Evolutionary conservation across 2,797 vertebrate species (phyloP).

Genomic region (Acanthis flammea): DNA sequence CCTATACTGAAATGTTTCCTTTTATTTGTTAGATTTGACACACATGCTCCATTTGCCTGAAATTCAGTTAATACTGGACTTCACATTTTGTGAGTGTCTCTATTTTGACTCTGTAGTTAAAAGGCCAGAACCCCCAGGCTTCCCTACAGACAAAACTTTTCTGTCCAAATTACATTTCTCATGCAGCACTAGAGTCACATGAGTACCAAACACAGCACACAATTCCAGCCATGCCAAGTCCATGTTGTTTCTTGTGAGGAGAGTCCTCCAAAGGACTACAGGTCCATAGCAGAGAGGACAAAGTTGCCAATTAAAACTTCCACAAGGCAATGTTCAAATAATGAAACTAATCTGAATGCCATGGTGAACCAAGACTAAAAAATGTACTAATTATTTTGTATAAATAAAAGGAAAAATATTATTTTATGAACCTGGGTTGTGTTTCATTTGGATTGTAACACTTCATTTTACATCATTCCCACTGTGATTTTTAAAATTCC

Average conservation of each 20-base stretch:
- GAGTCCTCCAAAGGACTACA: not conserved
- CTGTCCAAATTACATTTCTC: not conserved
- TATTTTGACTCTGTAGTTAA: not conserved
- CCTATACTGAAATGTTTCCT: not conserved
- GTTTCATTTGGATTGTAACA: not conserved
- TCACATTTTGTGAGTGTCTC: not conserved
- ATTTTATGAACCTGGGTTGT: not conserved
- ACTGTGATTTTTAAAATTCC: not conserved
- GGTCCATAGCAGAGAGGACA: not conserved
- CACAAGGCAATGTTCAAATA: not conserved
- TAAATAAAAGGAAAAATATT: not conserved
- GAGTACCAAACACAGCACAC: not conserved
- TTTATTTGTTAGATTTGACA: constrained; percentile 1
- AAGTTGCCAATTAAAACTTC: not conserved
- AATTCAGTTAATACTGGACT: not conserved
- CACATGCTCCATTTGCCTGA: not conserved
- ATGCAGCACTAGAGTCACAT: not conserved
- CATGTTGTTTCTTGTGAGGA: not conserved
- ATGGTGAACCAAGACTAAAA: not conserved
- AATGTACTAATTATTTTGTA: not conserved
- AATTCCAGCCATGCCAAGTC: not conserved
- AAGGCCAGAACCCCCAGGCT: not conserved
- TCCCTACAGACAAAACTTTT: not conserved
- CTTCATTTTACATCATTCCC: not conserved
- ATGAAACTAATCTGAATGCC: not conserved